Evolutionary conservation across 2,888 invertebrate species (phyloP).

Genomic region (Tinea trinotella): DNA sequence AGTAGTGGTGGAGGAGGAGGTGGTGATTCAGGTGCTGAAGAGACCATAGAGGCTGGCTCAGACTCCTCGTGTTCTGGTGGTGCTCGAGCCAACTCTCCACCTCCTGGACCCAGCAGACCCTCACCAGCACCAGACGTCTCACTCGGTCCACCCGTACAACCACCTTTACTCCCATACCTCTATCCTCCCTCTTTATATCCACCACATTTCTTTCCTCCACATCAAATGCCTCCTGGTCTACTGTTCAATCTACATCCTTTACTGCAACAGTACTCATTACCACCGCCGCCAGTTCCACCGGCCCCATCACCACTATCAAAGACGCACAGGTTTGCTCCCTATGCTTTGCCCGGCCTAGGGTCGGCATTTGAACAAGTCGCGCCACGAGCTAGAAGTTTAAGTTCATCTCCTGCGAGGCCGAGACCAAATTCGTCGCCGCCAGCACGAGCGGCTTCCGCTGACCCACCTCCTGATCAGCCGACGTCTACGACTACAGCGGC

Average conservation of each 20-base stretch:
- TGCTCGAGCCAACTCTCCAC: conserved; percentile 66
- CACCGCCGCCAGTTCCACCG: conserved; percentile 75
- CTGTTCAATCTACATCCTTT: conserved; percentile 92
- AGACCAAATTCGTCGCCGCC: conserved; percentile 51
- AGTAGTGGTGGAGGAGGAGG: conserved; percentile 67
- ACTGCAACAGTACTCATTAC: conserved; percentile 88
- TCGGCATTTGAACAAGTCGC: conserved; percentile 93
- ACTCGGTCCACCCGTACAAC: conserved; percentile 93
- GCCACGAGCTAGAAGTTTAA: conserved; percentile 78
- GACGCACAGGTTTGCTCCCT: conserved; percentile 87
- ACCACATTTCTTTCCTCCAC: conserved; percentile 80
- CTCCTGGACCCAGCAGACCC: conserved; percentile 72
- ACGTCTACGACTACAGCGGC: conserved; percentile 64
- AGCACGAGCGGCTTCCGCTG: conserved; percentile 66
- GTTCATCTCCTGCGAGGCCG: conserved; percentile 71
- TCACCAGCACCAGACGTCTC: conserved; percentile 94
- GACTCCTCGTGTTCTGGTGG: conserved; percentile 82
- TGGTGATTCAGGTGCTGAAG: conserved; percentile 74
- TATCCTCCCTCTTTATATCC: conserved; percentile 93
- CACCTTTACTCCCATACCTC: conserved; percentile 93
- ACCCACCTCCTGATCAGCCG: conserved; percentile 70
- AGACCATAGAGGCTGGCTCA: conserved; percentile 77
- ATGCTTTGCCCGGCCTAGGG: conserved; percentile 84
- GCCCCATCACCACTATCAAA: conserved; percentile 79
- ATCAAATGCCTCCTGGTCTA: conserved; percentile 85